Evolutionary conservation across 2,797 vertebrate species (phyloP), one percentile per base, ranked within the genome.

Genomic region (Hemitrygon akajei): DNA sequence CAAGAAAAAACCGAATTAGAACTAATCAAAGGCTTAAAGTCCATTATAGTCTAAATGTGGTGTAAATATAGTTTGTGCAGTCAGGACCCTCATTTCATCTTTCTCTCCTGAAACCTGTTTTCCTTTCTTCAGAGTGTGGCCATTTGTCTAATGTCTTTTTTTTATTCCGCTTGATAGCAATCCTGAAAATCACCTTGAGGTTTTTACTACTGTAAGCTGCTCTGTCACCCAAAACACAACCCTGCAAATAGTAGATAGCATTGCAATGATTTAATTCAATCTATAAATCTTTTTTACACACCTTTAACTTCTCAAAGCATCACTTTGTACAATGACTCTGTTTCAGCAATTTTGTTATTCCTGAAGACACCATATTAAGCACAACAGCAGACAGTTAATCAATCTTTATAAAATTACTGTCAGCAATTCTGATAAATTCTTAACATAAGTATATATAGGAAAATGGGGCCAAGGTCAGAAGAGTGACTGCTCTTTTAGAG

Each of bases 261-360:
- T 34, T 37, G 79, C 34, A 80, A 40, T 40, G 0, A 14, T 80
- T 80, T 80, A 80, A 80, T 40, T 20, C 34, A 80, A 80, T 40
- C 79, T 58, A 84, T 86, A 86, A 86, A 86, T 86, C 82, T 86
- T 86, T n/a, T 86, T 30, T 27, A 86, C 25, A 86, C 82, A 60
- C 20, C 79, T 80, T 80, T 58, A 86, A 25, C 82, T 86, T 60
- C 12, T 86, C 82, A 1, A 86, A 86, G 82, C 56, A 86, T 58
- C 20, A 84, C 25, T 82, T 3, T 47, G 47, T 58, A 58, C 18
- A 58, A 63, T 86, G 12, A 86, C 25, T 86, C 40, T 60, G 56
- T 4, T 86, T 86, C 14, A 86, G 82, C 58, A 60, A 63, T 86
- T 14, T 30, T 3, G 82, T 86, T 86, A 86, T 86, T 86, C 30